These are phyloP conservation scores for Cantharis rufa DNA, from an alignment of 2,888 invertebrate genomes.

Conservation along the genomic window DNA sequence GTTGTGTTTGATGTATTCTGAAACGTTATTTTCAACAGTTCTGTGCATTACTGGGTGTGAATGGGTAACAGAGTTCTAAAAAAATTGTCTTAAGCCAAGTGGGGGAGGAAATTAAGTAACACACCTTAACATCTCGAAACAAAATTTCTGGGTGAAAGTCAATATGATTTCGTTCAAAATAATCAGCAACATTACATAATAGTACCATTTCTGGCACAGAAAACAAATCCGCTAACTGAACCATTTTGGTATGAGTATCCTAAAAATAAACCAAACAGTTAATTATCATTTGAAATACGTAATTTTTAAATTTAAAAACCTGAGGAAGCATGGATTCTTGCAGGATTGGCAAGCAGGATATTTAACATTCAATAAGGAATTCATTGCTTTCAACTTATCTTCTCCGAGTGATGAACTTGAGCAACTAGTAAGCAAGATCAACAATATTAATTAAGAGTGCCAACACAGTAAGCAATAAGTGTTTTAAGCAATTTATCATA, in stretches of 20 bases:
- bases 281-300: background rate
- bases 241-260: conserved; percentile 75
- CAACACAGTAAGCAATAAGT: too few relatives aligned
- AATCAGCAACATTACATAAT: conserved; percentile 91
- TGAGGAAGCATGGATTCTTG: background rate
- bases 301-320: background rate
- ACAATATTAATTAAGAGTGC: too few relatives aligned
- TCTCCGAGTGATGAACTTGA: too few relatives aligned
- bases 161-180: conserved; percentile 85
- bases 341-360: too few relatives aligned
- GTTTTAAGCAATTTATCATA: too few relatives aligned
- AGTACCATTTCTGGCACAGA: conserved; percentile 96
- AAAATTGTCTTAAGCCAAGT: background rate
- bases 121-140: conserved; percentile 60
- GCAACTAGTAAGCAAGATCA: too few relatives aligned
- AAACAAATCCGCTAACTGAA: conserved; percentile 94
- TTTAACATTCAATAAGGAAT: too few relatives aligned
- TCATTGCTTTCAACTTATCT: too few relatives aligned
- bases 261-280: conserved; percentile 46
- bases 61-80: conserved; percentile 82
- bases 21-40: conserved; percentile 80
- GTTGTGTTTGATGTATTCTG: conserved; percentile 79
- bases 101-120: background rate
- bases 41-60: conserved; percentile 90
- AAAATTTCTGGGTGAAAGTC: conserved; percentile 95